These are phyloP conservation scores for Lomographa bimaculata DNA, from an alignment of 2,888 invertebrate genomes.

Conservation along the genomic window DNA sequence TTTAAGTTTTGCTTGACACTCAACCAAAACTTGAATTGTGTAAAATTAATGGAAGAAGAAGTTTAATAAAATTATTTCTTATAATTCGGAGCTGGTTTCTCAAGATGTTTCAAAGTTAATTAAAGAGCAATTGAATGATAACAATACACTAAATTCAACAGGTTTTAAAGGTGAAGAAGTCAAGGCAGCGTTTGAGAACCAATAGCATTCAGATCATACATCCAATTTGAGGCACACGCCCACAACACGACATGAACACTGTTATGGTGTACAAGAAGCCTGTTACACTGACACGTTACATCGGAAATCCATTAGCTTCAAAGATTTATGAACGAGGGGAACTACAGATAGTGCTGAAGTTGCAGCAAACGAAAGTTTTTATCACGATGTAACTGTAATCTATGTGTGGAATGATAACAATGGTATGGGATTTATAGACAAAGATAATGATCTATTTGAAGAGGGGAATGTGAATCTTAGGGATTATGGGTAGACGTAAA, in stretches of 20 bases:
- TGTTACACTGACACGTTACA: conserved; percentile 46
- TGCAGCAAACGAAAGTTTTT: conserved; percentile 20
- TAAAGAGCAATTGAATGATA: not conserved
- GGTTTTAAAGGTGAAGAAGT: conserved; percentile 9
- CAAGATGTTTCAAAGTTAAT: no score
- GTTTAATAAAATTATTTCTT: no score
- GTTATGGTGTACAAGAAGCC: conserved; percentile 41
- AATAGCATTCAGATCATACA: not conserved
- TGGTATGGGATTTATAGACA: conserved; percentile 15
- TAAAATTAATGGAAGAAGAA: no score
- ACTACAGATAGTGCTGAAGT: conserved; percentile 23
- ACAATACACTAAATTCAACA: conserved; percentile 4
- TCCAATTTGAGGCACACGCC: conserved; percentile 30
- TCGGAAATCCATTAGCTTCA: conserved; percentile 42
- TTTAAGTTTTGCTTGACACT: no score
- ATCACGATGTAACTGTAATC: conserved; percentile 17
- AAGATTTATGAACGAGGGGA: conserved; percentile 34
- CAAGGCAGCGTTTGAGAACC: conserved; percentile 9
- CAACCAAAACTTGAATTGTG: no score
- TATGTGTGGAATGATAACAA: conserved; percentile 23
- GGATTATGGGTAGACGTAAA: conserved; percentile 4
- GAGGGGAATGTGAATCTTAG: conserved; percentile 3
- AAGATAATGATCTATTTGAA: conserved; percentile 18
- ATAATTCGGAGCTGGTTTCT: no score
- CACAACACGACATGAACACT: conserved; percentile 34